Evolutionary conservation across 2,888 invertebrate species (phyloP), one percentile per base, ranked within the genome.

Genomic region (Yponomeuta malinellus): DNA sequence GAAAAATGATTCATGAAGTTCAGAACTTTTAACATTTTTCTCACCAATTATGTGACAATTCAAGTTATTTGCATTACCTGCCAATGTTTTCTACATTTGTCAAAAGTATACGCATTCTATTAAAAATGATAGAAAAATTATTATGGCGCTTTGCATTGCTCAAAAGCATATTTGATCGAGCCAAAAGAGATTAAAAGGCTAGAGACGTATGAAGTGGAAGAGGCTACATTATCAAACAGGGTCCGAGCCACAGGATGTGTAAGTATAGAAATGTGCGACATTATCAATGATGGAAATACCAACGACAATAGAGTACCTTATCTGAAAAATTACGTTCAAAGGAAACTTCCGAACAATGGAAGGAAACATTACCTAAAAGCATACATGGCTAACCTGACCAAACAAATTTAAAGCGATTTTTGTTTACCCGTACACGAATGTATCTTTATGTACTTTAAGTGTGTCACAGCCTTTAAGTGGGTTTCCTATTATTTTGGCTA

Each of bases 351-450:
- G 29, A 33, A 65, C 65, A 65, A 65, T 65, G 29, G 65, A 31
- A 65, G 65, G 65, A 65, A 65, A 65, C 33, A 65, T 65, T 65
- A 29, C 29, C 65, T 9, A 31, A 65, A 59, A 15, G 15, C 52
- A 59, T 8, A 59, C 52, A 15, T 59, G 52, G 52, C 52, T 59
- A 15, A 15, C 15, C 52, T 59, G 12, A 59, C 15, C 52, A 59
- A 59, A 59, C 52, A 59, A 15, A 12, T 59, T 59, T 59, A 10
- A 59, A 59, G 52, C 15, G 15, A 59, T 59, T 59, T 59, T 59
- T 59, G 52, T 59, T 64, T 23, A 29, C 64, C 64, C 31, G 64
- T 64, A 65, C 33, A 33, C 33, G 65, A 31, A 65, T 65, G 65
- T 33, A 33, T 65, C 29, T 65, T 65, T 65, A 65, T 31, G 29